phyloP scores from a whole-genome alignment of 2,797 vertebrate species.

The Sylvia borin region DNA sequence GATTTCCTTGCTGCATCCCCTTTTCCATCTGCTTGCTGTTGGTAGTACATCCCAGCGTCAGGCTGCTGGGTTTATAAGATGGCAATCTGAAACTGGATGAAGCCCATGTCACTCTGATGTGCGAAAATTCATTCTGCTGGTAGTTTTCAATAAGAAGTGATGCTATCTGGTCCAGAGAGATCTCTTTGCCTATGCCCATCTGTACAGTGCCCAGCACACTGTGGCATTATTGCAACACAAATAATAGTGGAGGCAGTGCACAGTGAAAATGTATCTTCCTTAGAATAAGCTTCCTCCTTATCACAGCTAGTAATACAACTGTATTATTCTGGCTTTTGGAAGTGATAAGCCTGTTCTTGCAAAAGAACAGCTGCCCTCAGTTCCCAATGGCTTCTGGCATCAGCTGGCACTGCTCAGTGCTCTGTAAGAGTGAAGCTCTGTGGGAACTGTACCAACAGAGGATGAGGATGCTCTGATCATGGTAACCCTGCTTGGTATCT shows the following conservation, averaged over 20 bases:
- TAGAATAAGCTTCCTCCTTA: neutral
- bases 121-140: neutral
- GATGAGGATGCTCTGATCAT: neutral
- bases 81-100: neutral
- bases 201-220: neutral
- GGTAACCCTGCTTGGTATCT: too few species aligned
- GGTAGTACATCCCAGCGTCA: neutral
- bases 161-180: neutral
- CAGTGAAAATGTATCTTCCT: neutral
- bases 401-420: neutral
- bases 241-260: rapidly evolving
- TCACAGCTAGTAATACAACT: neutral
- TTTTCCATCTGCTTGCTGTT: neutral
- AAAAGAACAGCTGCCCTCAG: neutral
- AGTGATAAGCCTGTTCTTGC: neutral
- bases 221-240: neutral
- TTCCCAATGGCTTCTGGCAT: neutral
- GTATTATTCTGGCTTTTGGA: neutral
- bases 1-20: neutral
- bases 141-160: neutral
- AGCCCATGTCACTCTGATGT: neutral
- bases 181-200: neutral
- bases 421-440: neutral
- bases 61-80: neutral
- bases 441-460: neutral